These are phyloP conservation scores for Ophion obscuratus DNA, from an alignment of 2,888 invertebrate genomes.

Conservation along the genomic window DNA sequence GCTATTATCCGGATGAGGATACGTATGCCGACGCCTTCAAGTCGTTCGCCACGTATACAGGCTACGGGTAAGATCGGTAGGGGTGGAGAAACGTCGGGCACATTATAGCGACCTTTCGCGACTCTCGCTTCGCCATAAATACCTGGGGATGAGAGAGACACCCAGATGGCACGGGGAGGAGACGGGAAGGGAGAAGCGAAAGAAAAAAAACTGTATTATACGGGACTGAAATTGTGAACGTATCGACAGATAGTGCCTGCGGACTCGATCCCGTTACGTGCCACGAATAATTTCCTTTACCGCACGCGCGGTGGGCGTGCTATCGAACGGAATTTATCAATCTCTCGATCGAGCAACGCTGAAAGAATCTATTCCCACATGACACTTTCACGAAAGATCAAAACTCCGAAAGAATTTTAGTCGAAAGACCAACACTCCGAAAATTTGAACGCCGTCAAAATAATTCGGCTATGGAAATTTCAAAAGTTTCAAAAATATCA, in stretches of 20 bases:
- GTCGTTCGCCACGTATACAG: conserved; percentile 36
- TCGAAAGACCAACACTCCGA: too few species aligned
- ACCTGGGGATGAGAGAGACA: conserved; percentile 26
- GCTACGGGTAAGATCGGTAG: too few species aligned
- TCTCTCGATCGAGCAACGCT: conserved; percentile 8
- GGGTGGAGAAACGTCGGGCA: not conserved
- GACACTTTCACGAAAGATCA: not conserved
- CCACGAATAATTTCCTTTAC: conserved; percentile 14
- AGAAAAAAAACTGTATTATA: conserved; percentile 1
- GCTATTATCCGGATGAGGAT: conserved; percentile 35
- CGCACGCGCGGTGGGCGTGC: too few species aligned
- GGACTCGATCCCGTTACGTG: conserved; percentile 24
- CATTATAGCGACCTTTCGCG: conserved; percentile 34
- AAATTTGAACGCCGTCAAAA: too few species aligned
- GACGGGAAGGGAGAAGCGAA: not conserved
- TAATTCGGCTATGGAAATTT: too few species aligned
- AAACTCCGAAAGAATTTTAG: too few species aligned
- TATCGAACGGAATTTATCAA: conserved; percentile 30
- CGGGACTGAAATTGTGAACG: conserved; percentile 37
- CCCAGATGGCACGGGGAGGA: too few species aligned
- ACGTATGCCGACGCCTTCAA: conserved; percentile 30
- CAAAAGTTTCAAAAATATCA: too few species aligned
- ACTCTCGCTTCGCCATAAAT: conserved; percentile 40
- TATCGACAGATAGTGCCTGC: conserved; percentile 16
- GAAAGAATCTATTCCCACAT: not conserved